Base-by-base conservation (phyloP, 2,888 invertebrate species). In the Acleris laterana region DNA sequence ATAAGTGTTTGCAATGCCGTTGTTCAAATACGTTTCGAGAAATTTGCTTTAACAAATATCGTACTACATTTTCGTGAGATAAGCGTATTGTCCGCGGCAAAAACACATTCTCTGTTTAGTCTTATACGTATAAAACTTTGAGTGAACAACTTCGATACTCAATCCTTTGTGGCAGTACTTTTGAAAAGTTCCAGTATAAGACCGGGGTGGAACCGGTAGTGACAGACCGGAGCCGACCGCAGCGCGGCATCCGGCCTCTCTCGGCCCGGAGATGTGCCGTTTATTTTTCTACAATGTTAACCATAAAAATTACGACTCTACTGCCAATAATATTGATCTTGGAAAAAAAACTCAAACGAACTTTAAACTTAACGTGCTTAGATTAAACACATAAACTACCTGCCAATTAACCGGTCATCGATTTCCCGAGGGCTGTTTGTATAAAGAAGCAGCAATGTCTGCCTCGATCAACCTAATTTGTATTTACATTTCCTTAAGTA, bases 121-220 rank as follows among this genome's bases (percentile, higher is more conserved):
- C 85, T 87, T 87, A 85, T 85, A 82, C 86, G 84, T 84, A 80
- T 76, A 76, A 84, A 85, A 89, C 81, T 88, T 79, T 62, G 75
- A 79, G 85, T 84, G 89, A 87, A 84, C 87, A 88, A 89, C 87
- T 90, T 89, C 83, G 86, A 89, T 86, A 85, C 86, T 84, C 87
- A 85, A 85, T 89, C 84, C 89, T 89, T 89, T 89, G 89, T 85
- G 87, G 87, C 20, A 79, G 80, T 82, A 84, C 84, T 87, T 88
- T 83, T 80, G 75, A 77, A 83, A 88, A 88, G 83, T 89, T 88
- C 74, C 69, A 74, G 72, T 75, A 69, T 77, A 83, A 81, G 78
- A 81, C 77, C 75, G 71, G 75, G 76, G 75, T 77, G 78, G 72
- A 70, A 70, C 73, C 73, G 77, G 78, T 73, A 79, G 81, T 82